Evolutionary conservation across 2,113 vertebrate species (phyloP).

Genomic region (Platanista minor): DNA sequence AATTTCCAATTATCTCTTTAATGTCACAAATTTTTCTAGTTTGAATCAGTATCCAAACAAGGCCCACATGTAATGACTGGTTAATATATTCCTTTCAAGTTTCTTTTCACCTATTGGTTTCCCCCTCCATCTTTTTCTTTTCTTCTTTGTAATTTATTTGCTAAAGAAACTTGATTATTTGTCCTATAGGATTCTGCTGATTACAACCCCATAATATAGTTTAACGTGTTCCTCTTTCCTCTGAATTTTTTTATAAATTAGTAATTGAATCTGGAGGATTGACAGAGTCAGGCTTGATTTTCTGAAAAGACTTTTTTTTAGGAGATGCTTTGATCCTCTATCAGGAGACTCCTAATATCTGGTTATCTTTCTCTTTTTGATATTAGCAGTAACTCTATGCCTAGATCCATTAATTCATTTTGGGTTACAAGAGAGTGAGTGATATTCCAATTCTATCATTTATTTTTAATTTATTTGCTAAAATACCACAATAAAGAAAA

Average conservation of each 20-base stretch:
- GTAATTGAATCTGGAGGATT: neutral
- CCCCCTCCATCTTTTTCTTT: neutral
- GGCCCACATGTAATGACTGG: neutral
- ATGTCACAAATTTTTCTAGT: neutral
- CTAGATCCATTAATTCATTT: neutral
- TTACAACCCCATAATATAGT: neutral
- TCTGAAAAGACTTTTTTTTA: neutral
- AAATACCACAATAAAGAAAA: neutral
- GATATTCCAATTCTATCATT: neutral
- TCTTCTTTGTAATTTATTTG: neutral
- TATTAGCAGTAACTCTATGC: neutral
- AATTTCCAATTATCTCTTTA: neutral
- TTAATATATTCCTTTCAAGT: neutral
- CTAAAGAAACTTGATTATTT: neutral
- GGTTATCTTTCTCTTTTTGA: neutral
- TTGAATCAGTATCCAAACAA: conserved; percentile 1
- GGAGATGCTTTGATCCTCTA: neutral
- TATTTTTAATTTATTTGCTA: neutral
- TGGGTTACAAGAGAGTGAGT: neutral
- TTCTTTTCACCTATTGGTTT: neutral
- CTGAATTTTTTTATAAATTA: neutral
- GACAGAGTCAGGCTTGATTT: neutral
- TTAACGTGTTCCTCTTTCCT: neutral
- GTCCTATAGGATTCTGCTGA: neutral
- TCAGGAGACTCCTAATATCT: neutral